Base-by-base conservation (phyloP, 2,888 invertebrate genomes). In the Polydrusus cervinus region DNA sequence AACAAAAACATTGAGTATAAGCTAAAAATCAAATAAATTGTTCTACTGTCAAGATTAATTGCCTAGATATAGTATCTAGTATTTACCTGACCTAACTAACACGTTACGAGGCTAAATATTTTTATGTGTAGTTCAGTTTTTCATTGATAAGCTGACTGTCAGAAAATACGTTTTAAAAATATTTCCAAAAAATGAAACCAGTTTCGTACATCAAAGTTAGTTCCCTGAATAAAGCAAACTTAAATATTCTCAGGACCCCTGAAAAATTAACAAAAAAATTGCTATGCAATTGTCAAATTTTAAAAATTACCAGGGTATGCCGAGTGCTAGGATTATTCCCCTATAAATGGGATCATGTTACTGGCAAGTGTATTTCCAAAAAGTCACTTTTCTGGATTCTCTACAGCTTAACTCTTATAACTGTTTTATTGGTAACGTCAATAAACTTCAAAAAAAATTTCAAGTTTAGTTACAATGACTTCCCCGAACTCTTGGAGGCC, bases 281-380 rank as follows among this genome's bases (percentile, higher is more conserved):
- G 6, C 40, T 73, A 14, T 87, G 86, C 76, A 67, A 86, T 10
- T 87, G 87, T 77, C 80, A 82, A 78, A 79, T 83, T 13, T 51
- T 86, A 0, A 67, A 72, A 8, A 82, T 83, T 2, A 67, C 85
- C 8, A n/a, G 67, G 0, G 57, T 84, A 7, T 79, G 81, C 45
- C 82, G 84, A 73, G 6, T 86, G 1, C 80, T 84, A 38, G 87
- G 87, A 10, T 79, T 85, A 38, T 83, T 86, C 34, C 86, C 87
- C 7, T 78, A 85, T 3, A 80, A 78, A 2, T 84, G 83, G 78
- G 74, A 51, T 0, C 85, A 87, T 73, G 68, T 78, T 13, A 79
- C 83, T 47, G 82, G 82, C 6, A 76, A 81, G 51, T 87, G 87
- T 76, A 73, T 78, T 0, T 87, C 83, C 75, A 74, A 80, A 71